Evolutionary conservation across 2,888 invertebrate genomes (phyloP).

Genomic region (Sympetrum striolatum): DNA sequence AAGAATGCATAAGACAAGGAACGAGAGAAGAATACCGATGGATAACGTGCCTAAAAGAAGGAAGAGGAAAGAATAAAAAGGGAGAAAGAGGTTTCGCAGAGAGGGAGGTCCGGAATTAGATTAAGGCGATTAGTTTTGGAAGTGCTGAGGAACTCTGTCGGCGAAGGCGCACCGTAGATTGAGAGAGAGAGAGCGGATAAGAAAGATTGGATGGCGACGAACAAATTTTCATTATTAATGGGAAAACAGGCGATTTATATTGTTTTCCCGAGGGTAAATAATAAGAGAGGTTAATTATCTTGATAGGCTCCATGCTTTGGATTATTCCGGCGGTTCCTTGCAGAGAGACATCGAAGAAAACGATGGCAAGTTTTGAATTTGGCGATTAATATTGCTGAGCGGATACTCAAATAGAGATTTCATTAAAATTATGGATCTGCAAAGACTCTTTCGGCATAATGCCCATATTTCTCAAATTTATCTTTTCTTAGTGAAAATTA

Average conservation of each 20-base stretch:
- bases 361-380: no score
- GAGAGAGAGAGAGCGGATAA: background rate
- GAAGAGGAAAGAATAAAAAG: background rate
- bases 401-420: no score
- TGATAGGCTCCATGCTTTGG: background rate
- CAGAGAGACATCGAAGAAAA: no score
- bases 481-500: no score
- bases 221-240: constrained; percentile 38
- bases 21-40: background rate
- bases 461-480: no score
- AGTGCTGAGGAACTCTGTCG: background rate
- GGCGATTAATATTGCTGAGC: no score
- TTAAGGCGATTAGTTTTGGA: constrained; percentile 43
- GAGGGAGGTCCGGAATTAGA: constrained; percentile 29
- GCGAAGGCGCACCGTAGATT: background rate
- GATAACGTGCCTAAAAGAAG: background rate
- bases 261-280: constrained; percentile 21
- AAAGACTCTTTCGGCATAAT: no score
- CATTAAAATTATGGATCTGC: no score
- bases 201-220: constrained; percentile 21
- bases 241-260: constrained; percentile 12
- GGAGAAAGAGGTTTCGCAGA: background rate
- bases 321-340: no score
- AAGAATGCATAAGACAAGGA: no score
- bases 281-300: constrained; percentile 19